phyloP scores from a whole-genome alignment of 2,797 vertebrate genomes.

The Neosalanx taihuensis region DNA sequence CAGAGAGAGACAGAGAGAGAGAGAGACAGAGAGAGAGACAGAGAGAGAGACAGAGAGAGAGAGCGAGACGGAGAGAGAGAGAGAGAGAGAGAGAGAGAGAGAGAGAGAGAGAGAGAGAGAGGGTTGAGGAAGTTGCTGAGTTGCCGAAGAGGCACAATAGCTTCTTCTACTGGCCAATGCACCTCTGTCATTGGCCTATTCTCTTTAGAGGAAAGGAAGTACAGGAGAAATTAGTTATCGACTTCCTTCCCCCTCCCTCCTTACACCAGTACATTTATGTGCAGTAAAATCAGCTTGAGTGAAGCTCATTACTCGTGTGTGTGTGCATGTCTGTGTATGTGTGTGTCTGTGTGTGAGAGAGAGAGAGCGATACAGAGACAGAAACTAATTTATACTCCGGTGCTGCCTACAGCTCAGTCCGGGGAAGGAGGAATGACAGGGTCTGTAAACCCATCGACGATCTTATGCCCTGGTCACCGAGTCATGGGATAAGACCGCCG shows the following conservation, averaged over 20 bases:
- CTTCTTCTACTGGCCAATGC: not conserved
- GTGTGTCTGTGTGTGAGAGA: too few relatives aligned
- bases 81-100: not conserved
- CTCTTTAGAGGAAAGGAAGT: conserved; percentile 14
- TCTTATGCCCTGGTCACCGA: not conserved
- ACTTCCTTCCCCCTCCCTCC: conserved; percentile 25
- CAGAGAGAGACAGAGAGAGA: not conserved
- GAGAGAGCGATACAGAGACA: too few relatives aligned
- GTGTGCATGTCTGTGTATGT: not conserved
- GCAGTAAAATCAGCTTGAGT: conserved; percentile 19
- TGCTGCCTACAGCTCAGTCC: not conserved
- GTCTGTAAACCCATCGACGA: not conserved
- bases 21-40: not conserved
- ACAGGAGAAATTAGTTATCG: conserved; percentile 41
- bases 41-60: not conserved
- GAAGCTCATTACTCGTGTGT: conserved; percentile 19
- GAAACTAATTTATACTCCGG: not conserved
- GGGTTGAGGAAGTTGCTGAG: not conserved
- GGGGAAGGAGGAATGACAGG: not conserved
- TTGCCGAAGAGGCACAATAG: conserved; percentile 30
- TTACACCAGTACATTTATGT: conserved; percentile 18
- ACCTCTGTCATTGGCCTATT: not conserved
- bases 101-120: not conserved
- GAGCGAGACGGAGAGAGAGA: not conserved
- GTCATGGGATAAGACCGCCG: not conserved